phyloP scores from a whole-genome alignment of 2,797 vertebrate genomes.

The Gadopsis bispinosus region DNA sequence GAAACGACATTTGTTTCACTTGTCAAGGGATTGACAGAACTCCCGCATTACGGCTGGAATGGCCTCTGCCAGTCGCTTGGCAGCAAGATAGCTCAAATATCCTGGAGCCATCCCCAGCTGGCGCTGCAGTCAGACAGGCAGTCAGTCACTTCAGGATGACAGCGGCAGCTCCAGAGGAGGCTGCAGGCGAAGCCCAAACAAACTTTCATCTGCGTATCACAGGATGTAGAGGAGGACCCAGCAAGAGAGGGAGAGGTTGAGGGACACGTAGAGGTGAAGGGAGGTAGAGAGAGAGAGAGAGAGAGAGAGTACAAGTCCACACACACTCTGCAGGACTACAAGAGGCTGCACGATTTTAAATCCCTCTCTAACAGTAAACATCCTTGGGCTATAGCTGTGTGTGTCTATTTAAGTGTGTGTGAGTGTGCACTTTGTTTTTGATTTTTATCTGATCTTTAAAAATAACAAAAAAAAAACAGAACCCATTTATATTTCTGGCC shows the following conservation, averaged over 20 bases:
- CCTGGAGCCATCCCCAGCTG: conserved; percentile 55
- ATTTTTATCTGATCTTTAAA: background rate
- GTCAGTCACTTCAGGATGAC: conserved; percentile 60
- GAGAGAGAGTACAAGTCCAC: background rate
- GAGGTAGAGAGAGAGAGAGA: conserved; percentile 17
- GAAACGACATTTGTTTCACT: conserved; percentile 53
- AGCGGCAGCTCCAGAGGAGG: conserved; percentile 57
- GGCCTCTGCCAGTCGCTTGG: conserved; percentile 36
- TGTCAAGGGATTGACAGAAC: conserved; percentile 56
- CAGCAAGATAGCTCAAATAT: conserved; percentile 58
- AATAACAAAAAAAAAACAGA: background rate
- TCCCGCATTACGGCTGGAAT: conserved; percentile 21
- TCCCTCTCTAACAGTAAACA: conserved; percentile 58
- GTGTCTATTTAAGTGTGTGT: background rate
- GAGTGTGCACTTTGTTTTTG: background rate
- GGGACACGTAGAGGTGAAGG: conserved; percentile 41
- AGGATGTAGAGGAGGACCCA: conserved; percentile 55
- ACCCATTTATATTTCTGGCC: too few species aligned
- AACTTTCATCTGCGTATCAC: conserved; percentile 79
- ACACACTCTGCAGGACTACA: conserved; percentile 16
- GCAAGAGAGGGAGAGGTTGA: conserved; percentile 47
- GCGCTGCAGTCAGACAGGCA: conserved; percentile 51
- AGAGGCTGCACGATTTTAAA: conserved; percentile 40
- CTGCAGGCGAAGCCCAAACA: conserved; percentile 72
- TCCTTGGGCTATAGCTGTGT: conserved; percentile 50